phyloP scores from a whole-genome alignment of 2,113 vertebrate species.

The Nerophis lumbriciformis region DNA sequence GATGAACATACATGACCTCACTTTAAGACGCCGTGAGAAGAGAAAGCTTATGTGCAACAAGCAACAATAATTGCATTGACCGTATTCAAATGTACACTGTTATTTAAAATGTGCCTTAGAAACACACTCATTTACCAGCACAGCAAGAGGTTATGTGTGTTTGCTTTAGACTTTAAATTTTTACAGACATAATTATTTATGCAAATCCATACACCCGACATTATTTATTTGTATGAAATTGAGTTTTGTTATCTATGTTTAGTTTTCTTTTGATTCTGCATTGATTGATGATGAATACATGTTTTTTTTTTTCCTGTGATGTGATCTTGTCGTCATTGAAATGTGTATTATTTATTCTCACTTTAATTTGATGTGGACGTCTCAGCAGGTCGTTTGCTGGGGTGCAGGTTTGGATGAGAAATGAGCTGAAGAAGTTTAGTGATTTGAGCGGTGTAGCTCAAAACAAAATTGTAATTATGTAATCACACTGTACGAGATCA shows the following conservation, averaged over 20 bases:
- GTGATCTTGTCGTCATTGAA: background rate
- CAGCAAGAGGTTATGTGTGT: background rate
- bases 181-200: constrained; percentile 9
- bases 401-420: constrained; percentile 6
- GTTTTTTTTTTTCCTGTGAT: background rate
- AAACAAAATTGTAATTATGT: constrained; percentile 4
- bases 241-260: constrained; percentile 1
- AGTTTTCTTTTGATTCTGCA: constrained; percentile 27
- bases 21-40: background rate
- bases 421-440: background rate
- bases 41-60: background rate
- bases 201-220: background rate
- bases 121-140: too few relatives aligned
- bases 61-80: too few relatives aligned
- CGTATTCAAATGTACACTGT: too few relatives aligned
- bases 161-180: background rate
- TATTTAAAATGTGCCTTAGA: too few relatives aligned
- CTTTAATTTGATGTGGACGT: background rate
- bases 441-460: background rate
- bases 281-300: constrained; percentile 28
- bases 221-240: constrained; percentile 12
- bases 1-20: background rate
- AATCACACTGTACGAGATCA: background rate
- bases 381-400: constrained; percentile 1
- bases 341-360: background rate